Evolutionary conservation across 2,797 vertebrate genomes (phyloP), one percentile per base, ranked within the genome.

Genomic region (Ammospiza maritima): DNA sequence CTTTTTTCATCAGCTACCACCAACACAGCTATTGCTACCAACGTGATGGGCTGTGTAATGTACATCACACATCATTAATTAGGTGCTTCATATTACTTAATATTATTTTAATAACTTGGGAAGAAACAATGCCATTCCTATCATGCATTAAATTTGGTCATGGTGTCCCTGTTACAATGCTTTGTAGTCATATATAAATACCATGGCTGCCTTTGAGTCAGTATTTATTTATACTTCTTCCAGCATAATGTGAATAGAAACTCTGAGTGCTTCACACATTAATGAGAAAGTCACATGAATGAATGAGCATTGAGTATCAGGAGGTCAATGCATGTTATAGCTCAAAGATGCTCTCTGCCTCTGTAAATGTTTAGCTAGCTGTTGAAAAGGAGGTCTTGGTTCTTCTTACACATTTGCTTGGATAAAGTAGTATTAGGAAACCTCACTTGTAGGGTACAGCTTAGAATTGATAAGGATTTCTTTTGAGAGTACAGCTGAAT

Each of bases 251-350:
- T 75, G 91, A 95, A 81, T 83, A 87, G 84, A 95, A 95, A 60
- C 83, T 93, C 47, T 73, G 40, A 54, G 40, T 47, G 72, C 84
- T 97, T 97, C 91, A 92, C 81, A 89, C 51, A 19, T 94, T 96
- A 97, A 96, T 94, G 95, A 94, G 89, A 93, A 96, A 96, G 95
- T 97, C 94, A 70, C 92, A 67, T 88, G 96, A 96, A 85, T 92
- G 83, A 84, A 34, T 26, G 29, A 93, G 69, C 84, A 74, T 91
- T 94, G 82, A 85, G 42, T 67, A 80, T 0, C 0, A 42, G 76
- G 48, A 93, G 80, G 88, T 81, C 74, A 90, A 23, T 65, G 44
- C 54, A n/a, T 58, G 17, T 88, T 88, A 32, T 6, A 90, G 76
- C 83, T 93, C 76, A 88, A 26, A 88, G 88, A 96, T 75, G 90